Evolutionary conservation across 1,140 invertebrate genomes (phyloP).

Genomic region (Drosophila serrata): DNA sequence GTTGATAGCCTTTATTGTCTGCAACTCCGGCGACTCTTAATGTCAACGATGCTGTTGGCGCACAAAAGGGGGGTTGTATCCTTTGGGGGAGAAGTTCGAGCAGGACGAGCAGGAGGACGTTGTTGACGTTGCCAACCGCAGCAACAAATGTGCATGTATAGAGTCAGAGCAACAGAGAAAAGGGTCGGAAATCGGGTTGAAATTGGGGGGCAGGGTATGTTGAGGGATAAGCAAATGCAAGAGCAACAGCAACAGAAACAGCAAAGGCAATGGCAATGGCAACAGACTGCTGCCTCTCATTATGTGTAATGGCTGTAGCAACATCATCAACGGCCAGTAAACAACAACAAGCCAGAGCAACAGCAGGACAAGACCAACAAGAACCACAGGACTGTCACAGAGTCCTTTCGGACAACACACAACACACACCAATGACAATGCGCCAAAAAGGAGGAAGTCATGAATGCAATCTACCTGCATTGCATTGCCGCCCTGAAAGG

Average conservation of each 20-base stretch:
- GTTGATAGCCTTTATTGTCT: constrained; percentile 76
- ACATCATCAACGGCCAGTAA: constrained; percentile 64
- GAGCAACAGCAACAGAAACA: constrained; percentile 2
- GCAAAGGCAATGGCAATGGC: constrained; percentile 19
- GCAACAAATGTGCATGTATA: constrained; percentile 74
- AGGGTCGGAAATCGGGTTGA: not conserved
- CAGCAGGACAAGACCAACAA: constrained; percentile 20
- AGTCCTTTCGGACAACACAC: constrained; percentile 43
- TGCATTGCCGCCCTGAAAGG: constrained; percentile 45
- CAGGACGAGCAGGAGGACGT: not conserved
- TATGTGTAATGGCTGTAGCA: constrained; percentile 77
- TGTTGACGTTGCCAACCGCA: constrained; percentile 74
- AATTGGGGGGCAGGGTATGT: not conserved
- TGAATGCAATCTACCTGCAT: constrained; percentile 78
- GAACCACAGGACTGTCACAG: constrained; percentile 25
- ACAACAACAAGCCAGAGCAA: constrained; percentile 38
- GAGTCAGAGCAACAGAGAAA: constrained; percentile 26
- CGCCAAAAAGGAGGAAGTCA: constrained; percentile 66
- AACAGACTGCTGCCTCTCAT: constrained; percentile 67
- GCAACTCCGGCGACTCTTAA: constrained; percentile 74
- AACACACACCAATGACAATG: constrained; percentile 38
- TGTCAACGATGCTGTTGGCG: constrained; percentile 62
- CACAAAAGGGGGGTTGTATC: constrained; percentile 3
- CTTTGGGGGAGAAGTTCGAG: too few relatives aligned
- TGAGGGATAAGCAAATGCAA: constrained; percentile 40